Base-by-base conservation (phyloP, 2,888 invertebrate genomes). In the Yponomeuta malinellus region DNA sequence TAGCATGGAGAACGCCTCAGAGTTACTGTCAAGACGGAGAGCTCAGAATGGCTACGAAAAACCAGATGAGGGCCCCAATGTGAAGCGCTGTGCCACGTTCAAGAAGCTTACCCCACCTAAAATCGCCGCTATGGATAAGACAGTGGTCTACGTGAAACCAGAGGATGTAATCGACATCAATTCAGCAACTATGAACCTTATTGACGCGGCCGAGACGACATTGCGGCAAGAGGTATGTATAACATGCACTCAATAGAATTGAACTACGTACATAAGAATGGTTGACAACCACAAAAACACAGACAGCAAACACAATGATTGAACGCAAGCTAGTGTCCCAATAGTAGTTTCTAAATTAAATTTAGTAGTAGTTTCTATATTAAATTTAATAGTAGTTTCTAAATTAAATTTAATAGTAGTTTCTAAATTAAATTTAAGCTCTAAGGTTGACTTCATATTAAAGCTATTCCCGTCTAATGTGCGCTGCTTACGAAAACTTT, bases 111-210 rank as follows among this genome's bases (percentile, higher is more conserved):
- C 52, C 4, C 84, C 87, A 1, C 88, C 91, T 0, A 88, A 83
- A 74, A 74, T 79, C 0, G 83, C 75, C 15, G 78, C 83, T 1
- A 85, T 89, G 82, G 89, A 90, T 37, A 76, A 87, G 0, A 90
- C 89, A 0, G 82, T 91, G 0, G 87, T 92, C 2, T 89, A 83
- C 70, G 78, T 83, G 73, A 87, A 89, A 72, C 71, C 77, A 2
- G 88, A 89, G 1, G 88, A 89, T 10, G 83, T 89, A 31, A 92
- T 92, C 71, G 92, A 92, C 77, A 92, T 92, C 43, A 92, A 92
- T 75, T 88, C 91, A 2, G 92, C 91, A 5, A 92, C 92, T 10
- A 75, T 90, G 74, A 89, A 85, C 74, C 81, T 92, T 68, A 83
- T 91, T 63, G 88, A 87, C 75, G 77, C 83, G 10, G 78, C 77